Evolutionary conservation across 2,113 vertebrate genomes (phyloP).

Genomic region (Peucedramus taeniatus): DNA sequence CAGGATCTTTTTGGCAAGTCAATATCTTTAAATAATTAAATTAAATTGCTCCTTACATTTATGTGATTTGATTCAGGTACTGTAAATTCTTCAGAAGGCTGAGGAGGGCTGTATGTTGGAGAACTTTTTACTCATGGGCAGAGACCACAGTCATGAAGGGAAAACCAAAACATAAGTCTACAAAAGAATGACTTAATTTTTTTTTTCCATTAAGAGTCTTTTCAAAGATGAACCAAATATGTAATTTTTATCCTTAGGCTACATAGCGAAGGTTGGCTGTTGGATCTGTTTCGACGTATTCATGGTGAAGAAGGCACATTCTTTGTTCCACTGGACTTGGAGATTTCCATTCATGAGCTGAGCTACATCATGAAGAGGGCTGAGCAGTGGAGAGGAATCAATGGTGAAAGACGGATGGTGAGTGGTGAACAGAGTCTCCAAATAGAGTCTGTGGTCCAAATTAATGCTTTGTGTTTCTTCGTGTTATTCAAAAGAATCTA

Average conservation of each 20-base stretch:
- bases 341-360: slow-evolving; percentile 90
- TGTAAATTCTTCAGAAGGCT: not conserved
- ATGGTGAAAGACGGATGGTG: slow-evolving; percentile 87
- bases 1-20: not conserved
- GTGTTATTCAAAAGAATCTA: not conserved
- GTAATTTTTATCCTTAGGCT: slow-evolving; percentile 65
- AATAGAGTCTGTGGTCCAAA: not conserved
- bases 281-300: slow-evolving; percentile 81
- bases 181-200: not conserved
- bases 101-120: not conserved
- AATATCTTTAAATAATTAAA: not conserved
- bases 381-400: slow-evolving; percentile 89
- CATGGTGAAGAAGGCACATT: slow-evolving; percentile 78
- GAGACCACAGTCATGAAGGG: not conserved
- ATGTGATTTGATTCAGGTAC: not conserved
- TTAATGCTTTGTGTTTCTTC: not conserved
- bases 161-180: not conserved
- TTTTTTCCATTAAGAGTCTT: not conserved
- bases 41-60: not conserved
- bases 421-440: not conserved
- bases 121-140: not conserved
- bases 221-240: not conserved
- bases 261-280: slow-evolving; percentile 79
- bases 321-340: slow-evolving; percentile 85
- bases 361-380: slow-evolving; percentile 86